Percentiles rank a stretch among this genome's conserved stretches.
phyloP scores from a whole-genome alignment of 2,797 vertebrate species.

The Enoplosus armatus region DNA sequence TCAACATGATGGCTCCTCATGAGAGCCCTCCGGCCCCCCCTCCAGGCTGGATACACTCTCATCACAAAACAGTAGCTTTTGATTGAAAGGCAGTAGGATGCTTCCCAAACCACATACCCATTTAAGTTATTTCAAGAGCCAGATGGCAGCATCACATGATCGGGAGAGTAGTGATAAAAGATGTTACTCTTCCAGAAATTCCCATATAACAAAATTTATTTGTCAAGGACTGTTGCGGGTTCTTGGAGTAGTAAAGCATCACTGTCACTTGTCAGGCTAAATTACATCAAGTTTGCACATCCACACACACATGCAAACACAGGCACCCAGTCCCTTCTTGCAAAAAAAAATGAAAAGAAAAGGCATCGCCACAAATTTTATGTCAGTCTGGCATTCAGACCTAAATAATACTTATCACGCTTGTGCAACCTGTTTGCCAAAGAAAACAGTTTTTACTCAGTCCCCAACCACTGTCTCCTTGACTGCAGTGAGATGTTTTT shows the following conservation, averaged over 20 bases:
- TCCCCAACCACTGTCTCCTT: conserved; percentile 58
- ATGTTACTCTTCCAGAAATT: conserved; percentile 43
- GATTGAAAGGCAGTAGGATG: conserved; percentile 36
- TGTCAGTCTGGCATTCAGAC: conserved; percentile 50
- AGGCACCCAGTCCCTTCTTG: conserved; percentile 18
- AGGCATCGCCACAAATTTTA: conserved; percentile 15
- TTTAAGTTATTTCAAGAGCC: conserved; percentile 40
- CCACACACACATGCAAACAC: conserved; percentile 30
- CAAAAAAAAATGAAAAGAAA: conserved; percentile 9
- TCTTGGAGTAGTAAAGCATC: conserved; percentile 56
- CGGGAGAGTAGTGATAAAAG: conserved; percentile 23
- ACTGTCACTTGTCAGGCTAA: conserved; percentile 68
- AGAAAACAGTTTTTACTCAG: conserved; percentile 59
- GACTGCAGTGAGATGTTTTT: conserved; percentile 70
- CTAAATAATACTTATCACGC: conserved; percentile 47
- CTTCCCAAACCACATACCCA: conserved; percentile 13
- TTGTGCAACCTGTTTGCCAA: conserved; percentile 20
- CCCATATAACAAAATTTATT: conserved; percentile 46
- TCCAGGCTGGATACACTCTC: conserved; percentile 40
- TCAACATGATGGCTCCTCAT: conserved; percentile 55
- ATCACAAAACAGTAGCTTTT: conserved; percentile 41
- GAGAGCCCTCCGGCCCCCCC: conserved; percentile 35
- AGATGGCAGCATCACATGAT: conserved; percentile 43
- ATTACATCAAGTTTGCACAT: conserved; percentile 63
- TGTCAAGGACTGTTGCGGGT: conserved; percentile 47